Conservation (phyloP, 2,888 invertebrate genomes). For the Fabriciana adippe region DNA sequence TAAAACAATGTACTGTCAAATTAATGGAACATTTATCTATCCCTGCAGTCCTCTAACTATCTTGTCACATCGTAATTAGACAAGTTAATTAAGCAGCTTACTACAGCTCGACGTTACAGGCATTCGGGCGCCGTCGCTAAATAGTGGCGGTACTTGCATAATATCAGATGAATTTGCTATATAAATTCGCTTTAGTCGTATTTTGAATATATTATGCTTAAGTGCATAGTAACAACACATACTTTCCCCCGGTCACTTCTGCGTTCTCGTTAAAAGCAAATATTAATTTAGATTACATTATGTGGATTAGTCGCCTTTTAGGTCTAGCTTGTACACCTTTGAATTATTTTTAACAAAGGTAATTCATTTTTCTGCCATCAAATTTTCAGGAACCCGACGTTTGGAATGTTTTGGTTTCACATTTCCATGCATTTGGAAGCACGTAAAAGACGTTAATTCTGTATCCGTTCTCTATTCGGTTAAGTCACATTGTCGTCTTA, state of each 20-base stretch:
- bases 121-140: slow-evolving; percentile 28
- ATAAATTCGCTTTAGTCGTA: slow-evolving; percentile 10
- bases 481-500: too few species aligned
- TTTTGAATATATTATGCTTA: slow-evolving; percentile 9
- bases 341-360: too few species aligned
- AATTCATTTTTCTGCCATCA: too few species aligned
- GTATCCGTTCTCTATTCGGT: too few species aligned
- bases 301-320: too few species aligned
- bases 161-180: slow-evolving; percentile 16
- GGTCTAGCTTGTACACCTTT: too few species aligned
- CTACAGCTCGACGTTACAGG: slow-evolving; percentile 31
- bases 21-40: slow-evolving; percentile 34
- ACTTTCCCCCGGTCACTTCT: not conserved
- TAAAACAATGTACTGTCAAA: slow-evolving; percentile 25
- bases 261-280: slow-evolving; percentile 2
- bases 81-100: slow-evolving; percentile 55
- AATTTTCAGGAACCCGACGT: too few species aligned
- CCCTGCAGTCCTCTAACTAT: slow-evolving; percentile 35
- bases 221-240: slow-evolving; percentile 5
- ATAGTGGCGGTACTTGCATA: slow-evolving; percentile 26
- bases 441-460: too few species aligned
- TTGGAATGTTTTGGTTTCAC: too few species aligned
- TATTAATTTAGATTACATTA: not conserved
- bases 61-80: slow-evolving; percentile 57
- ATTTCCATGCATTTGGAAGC: too few species aligned